Base-by-base conservation (phyloP, 1,140 invertebrate genomes). In the Propsilocerus akamusi region DNA sequence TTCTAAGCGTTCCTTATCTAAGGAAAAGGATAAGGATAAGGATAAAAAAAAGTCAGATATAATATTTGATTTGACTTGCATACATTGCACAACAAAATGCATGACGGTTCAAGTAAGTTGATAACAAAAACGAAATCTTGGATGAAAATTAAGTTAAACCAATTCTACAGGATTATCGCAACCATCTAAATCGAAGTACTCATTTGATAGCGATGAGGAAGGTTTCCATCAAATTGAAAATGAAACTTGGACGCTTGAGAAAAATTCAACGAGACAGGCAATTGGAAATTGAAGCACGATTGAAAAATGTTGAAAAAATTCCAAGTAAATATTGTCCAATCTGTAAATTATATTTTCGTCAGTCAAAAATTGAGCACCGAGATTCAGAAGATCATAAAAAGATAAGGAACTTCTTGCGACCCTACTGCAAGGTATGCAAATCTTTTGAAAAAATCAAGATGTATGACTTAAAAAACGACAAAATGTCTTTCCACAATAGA, bases 381-480 rank as follows among this genome's bases (percentile, higher is more conserved):
- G 65, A 73, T 26, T 84, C 81, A 7, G 76, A 83, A 51, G 75
- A 79, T 5, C 84, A 87, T 64, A 73, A 80, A 59, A 80, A 80
- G 55, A 86, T 87, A 70, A 83, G 83, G 60, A 76, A 81, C 57
- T 84, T 86, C 63, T 65, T 87, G n/a, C 77, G 81, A 67, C 83
- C 83, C 1, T 80, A 77, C 57, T 87, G 83, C 56, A 77, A 77
- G 54, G 68, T 78, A 28, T 83, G 80, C 61, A 41, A 20, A n/a
- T n/a, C n/a, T n/a, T n/a, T n/a, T n/a, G n/a, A n/a, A n/a, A 41
- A 6, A 12, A 37, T 3, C 14, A 37, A 30, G 14, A 4, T 30
- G 11, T 30, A 30, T 12, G 14, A 30, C n/a, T n/a, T n/a, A n/a
- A n/a, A n/a, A n/a, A n/a, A n/a, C n/a, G n/a, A n/a, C n/a, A n/a